Base-by-base conservation (phyloP, 2,113 vertebrate species). In the Silurus glanis region DNA sequence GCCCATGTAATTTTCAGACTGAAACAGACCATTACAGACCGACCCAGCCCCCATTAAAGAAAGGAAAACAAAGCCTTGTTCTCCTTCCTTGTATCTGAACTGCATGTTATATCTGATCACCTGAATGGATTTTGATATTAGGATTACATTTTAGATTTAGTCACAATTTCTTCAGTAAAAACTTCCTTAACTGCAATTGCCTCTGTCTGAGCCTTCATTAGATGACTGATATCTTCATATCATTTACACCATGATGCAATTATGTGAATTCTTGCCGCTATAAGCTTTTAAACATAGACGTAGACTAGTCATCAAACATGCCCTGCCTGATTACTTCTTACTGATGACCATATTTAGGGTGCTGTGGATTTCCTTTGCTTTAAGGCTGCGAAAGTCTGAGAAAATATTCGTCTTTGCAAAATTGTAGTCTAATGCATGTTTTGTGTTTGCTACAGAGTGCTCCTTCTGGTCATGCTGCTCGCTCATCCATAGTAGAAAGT, bases 401-500 rank as follows among this genome's bases (percentile, higher is more conserved):
- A 37, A 2, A 58, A 58, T 13, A 14, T 58, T 58, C 56, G 10
- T 56, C 14, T 71, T 23, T 37, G 8, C 19, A 13, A 75, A 53
- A 76, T n/a, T 6, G 47, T 21, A 23, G 28, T 80, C 78, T 28
- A 45, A 61, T 13, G 4, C 9, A 23, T 61, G 28, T 23, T 59
- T 79, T 55, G n/a, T 86, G 61, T 85, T 88, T 71, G 14, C 90
- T 83, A 92, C 89, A 97, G 96, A 95, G 93, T 83, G 93, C 88
- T 25, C 93, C 95, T n/a, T 88, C 55, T 2, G 85, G 83, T 10
- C 91, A 90, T 80, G 93, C 93, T 51, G 84, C 91, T 14, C 95
- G 92, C 88, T 92, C 95, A 37, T 91, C 94, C 0, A 90, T 92
- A 0, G 90, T 94, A 83, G 95, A 97, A 5, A 85, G 92, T 67